These are phyloP conservation scores for Magallana nippona DNA, from an alignment of 2,888 invertebrate genomes.

Conservation along the genomic window DNA sequence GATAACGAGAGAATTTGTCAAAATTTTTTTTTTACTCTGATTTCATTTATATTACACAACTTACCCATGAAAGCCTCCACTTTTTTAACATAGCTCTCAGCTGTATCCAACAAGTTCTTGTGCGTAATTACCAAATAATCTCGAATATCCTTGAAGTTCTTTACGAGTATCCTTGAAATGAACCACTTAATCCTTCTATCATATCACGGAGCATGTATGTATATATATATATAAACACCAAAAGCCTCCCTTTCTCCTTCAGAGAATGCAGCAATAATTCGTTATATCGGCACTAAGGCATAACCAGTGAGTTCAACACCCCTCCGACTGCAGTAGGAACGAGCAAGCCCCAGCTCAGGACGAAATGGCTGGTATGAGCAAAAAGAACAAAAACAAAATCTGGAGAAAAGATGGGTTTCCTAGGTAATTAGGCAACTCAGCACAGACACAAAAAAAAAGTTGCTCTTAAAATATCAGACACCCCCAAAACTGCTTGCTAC, in stretches of 20 bases:
- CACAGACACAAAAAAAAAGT: constrained; percentile 30
- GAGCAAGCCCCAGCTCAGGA: constrained; percentile 5
- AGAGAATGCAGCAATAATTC: constrained; percentile 36
- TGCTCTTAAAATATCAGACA: constrained; percentile 18
- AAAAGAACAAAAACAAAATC: constrained; percentile 33
- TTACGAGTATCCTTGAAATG: constrained; percentile 20
- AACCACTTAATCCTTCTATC: constrained; percentile 8
- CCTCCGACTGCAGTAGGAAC: neutral
- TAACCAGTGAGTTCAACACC: constrained; percentile 32
- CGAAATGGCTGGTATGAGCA: constrained; percentile 44
- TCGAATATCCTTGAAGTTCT: constrained; percentile 8
- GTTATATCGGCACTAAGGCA: constrained; percentile 35
- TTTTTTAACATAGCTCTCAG: constrained; percentile 48
- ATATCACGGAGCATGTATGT: neutral
- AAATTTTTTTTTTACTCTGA: neutral
- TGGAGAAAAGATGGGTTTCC: constrained; percentile 42
- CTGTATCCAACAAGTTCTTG: neutral
- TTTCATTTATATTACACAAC: constrained; percentile 25
- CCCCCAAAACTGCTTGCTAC: neutral
- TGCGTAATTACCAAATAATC: neutral
- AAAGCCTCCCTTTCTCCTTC: constrained; percentile 29
- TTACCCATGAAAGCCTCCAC: constrained; percentile 53
- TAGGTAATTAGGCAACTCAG: constrained; percentile 41
- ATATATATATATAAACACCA: neutral
- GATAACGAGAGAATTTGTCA: constrained; percentile 28